A percentile compares a stretch with the other conserved stretches of the same genome.
These are phyloP conservation scores for Microcebus tavaratra DNA, from an alignment of 2,113 vertebrate genomes.

Conservation along the genomic window DNA sequence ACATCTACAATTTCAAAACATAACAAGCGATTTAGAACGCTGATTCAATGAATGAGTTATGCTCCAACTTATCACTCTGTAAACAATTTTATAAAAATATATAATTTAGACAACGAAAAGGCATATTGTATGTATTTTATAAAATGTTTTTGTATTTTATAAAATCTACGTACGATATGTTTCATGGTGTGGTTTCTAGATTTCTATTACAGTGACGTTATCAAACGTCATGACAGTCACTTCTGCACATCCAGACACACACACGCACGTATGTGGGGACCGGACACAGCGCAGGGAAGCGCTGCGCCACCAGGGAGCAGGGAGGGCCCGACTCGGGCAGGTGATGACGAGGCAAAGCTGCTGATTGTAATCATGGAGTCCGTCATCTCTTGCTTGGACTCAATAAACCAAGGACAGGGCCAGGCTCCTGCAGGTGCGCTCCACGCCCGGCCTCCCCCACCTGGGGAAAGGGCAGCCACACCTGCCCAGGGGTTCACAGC, in stretches of 20 bases:
- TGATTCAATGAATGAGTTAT: not conserved
- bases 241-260: no score
- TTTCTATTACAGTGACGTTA: not conserved
- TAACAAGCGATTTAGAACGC: not conserved
- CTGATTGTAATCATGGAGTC: no score
- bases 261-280: not conserved
- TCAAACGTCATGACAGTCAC: not conserved
- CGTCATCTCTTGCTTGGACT: no score
- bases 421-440: no score
- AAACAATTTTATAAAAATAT: not conserved
- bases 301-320: not conserved
- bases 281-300: not conserved
- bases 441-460: no score
- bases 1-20: not conserved
- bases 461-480: no score
- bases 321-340: not conserved
- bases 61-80: not conserved
- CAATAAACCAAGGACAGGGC: no score
- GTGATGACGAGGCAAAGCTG: no score
- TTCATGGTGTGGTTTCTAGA: not conserved
- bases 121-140: not conserved
- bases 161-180: not conserved
- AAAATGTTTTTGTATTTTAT: not conserved
- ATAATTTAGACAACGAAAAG: not conserved
- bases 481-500: no score